A percentile compares a stretch with the other conserved stretches of the same genome.
Evolutionary conservation across 2,888 invertebrate genomes (phyloP).

Genomic region (Prenolepis imparis): DNA sequence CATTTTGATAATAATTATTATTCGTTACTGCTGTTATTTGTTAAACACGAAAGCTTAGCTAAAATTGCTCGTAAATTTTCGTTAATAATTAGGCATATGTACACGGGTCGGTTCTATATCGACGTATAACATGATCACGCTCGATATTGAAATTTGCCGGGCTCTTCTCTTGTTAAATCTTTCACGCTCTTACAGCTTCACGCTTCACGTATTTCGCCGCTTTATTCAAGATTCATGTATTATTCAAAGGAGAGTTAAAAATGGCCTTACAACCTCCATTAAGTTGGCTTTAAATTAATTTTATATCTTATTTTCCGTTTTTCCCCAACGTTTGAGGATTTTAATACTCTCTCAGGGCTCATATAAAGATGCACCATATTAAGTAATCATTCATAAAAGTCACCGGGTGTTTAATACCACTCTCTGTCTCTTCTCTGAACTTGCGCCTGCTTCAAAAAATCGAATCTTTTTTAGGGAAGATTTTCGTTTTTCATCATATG

Average conservation of each 20-base stretch:
- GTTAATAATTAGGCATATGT: background rate
- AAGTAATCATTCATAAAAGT: slow-evolving; percentile 33
- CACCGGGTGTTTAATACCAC: background rate
- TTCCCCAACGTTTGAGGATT: background rate
- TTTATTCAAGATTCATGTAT: slow-evolving; percentile 49
- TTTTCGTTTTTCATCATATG: background rate
- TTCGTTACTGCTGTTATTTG: background rate
- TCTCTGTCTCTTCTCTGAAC: background rate
- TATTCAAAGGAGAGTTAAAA: slow-evolving; percentile 48
- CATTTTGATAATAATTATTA: too few species aligned
- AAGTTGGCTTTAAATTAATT: slow-evolving; percentile 52
- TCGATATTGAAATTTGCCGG: slow-evolving; percentile 29
- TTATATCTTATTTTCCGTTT: slow-evolving; percentile 46
- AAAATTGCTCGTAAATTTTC: background rate
- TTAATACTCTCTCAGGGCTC: slow-evolving; percentile 2
- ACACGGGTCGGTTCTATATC: background rate
- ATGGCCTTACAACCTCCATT: slow-evolving; percentile 31
- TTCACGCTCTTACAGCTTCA: slow-evolving; percentile 26
- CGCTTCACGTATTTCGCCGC: slow-evolving; percentile 42
- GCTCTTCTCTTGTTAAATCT: slow-evolving; percentile 32
- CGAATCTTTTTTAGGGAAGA: background rate
- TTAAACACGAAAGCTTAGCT: background rate
- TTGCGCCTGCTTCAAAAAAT: background rate
- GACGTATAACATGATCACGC: background rate
- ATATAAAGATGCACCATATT: background rate